Evolutionary conservation across 1,140 invertebrate species (phyloP).

Genomic region (Cotesia chilonis): DNA sequence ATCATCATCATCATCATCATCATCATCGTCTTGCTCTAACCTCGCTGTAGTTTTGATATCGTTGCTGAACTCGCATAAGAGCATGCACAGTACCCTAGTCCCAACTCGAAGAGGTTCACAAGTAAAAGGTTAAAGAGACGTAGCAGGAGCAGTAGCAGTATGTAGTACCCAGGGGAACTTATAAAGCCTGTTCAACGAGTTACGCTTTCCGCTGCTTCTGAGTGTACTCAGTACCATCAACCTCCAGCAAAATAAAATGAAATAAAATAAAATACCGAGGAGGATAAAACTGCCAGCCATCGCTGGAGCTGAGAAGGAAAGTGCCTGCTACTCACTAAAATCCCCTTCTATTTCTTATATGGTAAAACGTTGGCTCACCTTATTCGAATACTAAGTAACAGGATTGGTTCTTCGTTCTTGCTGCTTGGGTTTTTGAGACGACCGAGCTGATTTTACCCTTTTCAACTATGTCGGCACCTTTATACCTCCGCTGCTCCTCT

Average conservation of each 20-base stretch:
- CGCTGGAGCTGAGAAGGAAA: not conserved
- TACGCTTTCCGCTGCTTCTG: conserved; percentile 3
- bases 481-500: conserved; percentile 6
- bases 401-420: conserved; percentile 27
- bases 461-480: conserved; percentile 21
- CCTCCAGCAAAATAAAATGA: not conserved
- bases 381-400: conserved; percentile 3
- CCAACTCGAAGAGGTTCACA: not conserved
- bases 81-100: too few relatives aligned
- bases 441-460: conserved; percentile 29
- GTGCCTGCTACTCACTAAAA: not conserved
- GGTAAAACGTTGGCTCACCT: conserved; percentile 12
- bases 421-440: conserved; percentile 5
- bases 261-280: not conserved
- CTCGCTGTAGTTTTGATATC: conserved; percentile 14
- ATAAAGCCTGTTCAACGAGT: conserved; percentile 33
- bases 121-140: conserved; percentile 23
- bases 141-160: not conserved
- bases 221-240: too few relatives aligned
- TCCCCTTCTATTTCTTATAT: conserved; percentile 5
- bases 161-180: conserved; percentile 31
- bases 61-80: too few relatives aligned
- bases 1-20: too few relatives aligned
- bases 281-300: too few relatives aligned
- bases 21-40: too few relatives aligned